phyloP scores from a whole-genome alignment of 2,888 invertebrate genomes.

The Serrognathus titanus region DNA sequence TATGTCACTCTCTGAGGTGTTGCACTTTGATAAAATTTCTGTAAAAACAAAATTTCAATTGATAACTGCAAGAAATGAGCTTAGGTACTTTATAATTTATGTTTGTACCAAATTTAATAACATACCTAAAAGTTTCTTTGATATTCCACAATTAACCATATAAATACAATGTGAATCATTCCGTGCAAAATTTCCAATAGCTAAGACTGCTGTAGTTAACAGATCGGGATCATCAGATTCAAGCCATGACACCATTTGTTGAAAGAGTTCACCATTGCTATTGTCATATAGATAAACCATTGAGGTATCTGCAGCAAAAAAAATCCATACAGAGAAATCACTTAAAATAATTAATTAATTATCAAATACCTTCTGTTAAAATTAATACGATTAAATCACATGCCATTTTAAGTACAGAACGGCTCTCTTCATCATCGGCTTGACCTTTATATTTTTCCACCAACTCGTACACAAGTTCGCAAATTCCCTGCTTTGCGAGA shows the following conservation, averaged over 20 bases:
- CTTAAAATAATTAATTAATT: too few relatives aligned
- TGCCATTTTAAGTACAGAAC: conserved; percentile 74
- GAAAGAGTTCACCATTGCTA: conserved; percentile 69
- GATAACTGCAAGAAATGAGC: neutral
- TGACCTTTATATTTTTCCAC: conserved; percentile 66
- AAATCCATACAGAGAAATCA: too few relatives aligned
- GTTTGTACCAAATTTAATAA: conserved; percentile 6
- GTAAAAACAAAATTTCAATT: conserved; percentile 15
- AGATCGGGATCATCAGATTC: conserved; percentile 70
- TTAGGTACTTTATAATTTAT: neutral
- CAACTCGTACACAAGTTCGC: conserved; percentile 70
- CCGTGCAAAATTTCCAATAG: conserved; percentile 86
- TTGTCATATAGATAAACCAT: conserved; percentile 78
- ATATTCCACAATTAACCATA: conserved; percentile 76
- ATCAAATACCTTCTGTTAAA: conserved; percentile 71
- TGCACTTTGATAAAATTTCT: conserved; percentile 54
- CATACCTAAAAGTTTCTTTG: conserved; percentile 65
- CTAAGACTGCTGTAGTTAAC: conserved; percentile 77
- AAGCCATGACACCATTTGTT: conserved; percentile 74
- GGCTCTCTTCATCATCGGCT: conserved; percentile 62
- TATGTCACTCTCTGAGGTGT: conserved; percentile 59
- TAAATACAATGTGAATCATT: conserved; percentile 80
- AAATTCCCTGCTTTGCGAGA: conserved; percentile 72
- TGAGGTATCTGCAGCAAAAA: conserved; percentile 79
- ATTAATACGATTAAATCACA: conserved; percentile 83